Evolutionary conservation across 30 jellyfish, hydroid and myxozoan genomes (phyloP).

Genomic region (Aurelia coerulea): DNA sequence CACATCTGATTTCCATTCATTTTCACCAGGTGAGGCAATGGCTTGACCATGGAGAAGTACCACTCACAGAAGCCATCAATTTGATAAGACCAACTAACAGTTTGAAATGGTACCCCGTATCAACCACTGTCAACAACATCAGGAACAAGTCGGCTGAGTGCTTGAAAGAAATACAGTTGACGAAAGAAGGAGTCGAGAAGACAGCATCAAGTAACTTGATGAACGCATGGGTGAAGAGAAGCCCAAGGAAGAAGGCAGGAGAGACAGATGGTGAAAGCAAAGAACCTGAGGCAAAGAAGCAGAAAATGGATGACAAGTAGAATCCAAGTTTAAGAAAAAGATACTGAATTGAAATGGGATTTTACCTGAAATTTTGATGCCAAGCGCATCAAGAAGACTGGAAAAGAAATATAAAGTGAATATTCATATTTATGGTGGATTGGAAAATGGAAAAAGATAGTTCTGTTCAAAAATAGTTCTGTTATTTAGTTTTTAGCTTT

Average conservation of each 20-base stretch:
- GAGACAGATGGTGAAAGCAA: neutral
- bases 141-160: slow-evolving; percentile 86
- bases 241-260: slow-evolving; percentile 19
- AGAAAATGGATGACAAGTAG: neutral
- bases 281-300: neutral
- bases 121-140: slow-evolving; percentile 80
- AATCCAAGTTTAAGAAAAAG: too few species aligned
- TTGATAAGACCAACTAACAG: slow-evolving; percentile 65
- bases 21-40: slow-evolving; percentile 23
- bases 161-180: slow-evolving; percentile 68
- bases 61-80: slow-evolving; percentile 60
- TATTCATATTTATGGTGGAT: too few species aligned
- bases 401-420: too few species aligned
- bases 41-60: slow-evolving; percentile 68
- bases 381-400: too few species aligned
- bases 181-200: slow-evolving; percentile 3
- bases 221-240: slow-evolving; percentile 51
- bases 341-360: too few species aligned
- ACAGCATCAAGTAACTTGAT: slow-evolving; percentile 52
- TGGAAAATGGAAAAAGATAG: too few species aligned
- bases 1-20: too few species aligned
- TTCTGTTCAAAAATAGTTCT: too few species aligned
- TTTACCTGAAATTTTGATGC: too few species aligned
- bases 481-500: too few species aligned
- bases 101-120: slow-evolving; percentile 92